Percentiles rank a stretch among this genome's conserved stretches.
phyloP scores from a whole-genome alignment of 1,140 invertebrate species.

The Zophobas morio region DNA sequence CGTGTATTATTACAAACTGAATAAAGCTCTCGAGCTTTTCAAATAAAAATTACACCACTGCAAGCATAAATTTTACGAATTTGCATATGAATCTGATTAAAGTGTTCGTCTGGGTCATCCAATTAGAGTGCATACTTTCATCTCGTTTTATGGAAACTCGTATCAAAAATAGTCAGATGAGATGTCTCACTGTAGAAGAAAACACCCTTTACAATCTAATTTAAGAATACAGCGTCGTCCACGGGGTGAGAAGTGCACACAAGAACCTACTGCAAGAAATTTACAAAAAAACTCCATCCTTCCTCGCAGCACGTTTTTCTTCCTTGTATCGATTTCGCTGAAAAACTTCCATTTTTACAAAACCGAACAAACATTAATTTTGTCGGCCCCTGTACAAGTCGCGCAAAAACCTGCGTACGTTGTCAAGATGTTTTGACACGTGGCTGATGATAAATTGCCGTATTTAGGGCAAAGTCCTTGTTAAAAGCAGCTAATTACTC shows the following conservation, averaged over 20 bases:
- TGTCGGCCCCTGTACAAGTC: too few relatives aligned
- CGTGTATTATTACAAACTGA: constrained; percentile 7
- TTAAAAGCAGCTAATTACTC: constrained; percentile 36
- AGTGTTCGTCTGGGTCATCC: constrained; percentile 9
- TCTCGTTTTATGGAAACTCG: constrained; percentile 6
- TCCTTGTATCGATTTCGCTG: too few relatives aligned
- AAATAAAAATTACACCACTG: constrained; percentile 10
- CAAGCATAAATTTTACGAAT: constrained; percentile 1
- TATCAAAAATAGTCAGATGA: neutral
- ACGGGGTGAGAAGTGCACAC: too few relatives aligned
- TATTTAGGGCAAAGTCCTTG: constrained; percentile 39
- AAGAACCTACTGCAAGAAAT: too few relatives aligned
- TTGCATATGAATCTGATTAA: constrained; percentile 31
- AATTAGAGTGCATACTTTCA: constrained; percentile 18
- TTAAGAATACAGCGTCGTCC: too few relatives aligned
- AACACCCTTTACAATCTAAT: neutral
- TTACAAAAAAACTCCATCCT: too few relatives aligned
- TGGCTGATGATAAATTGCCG: constrained; percentile 6
- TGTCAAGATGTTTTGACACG: constrained; percentile 30
- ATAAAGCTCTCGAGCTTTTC: neutral
- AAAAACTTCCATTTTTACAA: too few relatives aligned
- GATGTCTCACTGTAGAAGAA: neutral
- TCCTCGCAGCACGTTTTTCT: too few relatives aligned
- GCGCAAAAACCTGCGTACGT: too few relatives aligned
- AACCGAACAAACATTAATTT: too few relatives aligned